These are phyloP conservation scores for Cathartes aura DNA, from an alignment of 2,113 vertebrate genomes.

Conservation along the genomic window DNA sequence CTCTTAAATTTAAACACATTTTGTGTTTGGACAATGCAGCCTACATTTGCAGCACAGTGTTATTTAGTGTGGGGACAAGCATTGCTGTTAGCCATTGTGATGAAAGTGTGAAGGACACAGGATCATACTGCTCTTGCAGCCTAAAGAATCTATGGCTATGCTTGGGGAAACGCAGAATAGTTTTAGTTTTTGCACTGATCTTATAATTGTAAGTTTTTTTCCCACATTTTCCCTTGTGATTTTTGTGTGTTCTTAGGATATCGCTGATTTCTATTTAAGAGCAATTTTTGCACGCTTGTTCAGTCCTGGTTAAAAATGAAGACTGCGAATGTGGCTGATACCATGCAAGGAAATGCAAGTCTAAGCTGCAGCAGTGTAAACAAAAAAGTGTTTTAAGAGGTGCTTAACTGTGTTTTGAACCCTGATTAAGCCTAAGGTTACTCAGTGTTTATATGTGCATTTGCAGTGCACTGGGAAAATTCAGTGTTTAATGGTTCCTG, in stretches of 20 bases:
- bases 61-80: not conserved
- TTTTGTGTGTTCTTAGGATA: not conserved
- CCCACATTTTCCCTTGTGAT: not conserved
- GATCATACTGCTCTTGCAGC: not conserved
- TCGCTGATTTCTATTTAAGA: not conserved
- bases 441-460: conserved; percentile 50
- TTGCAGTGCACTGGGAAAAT: conserved; percentile 51
- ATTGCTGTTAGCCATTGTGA: not conserved
- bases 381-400: conserved; percentile 66
- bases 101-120: not conserved
- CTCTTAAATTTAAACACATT: not conserved
- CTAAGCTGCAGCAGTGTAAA: conserved; percentile 49
- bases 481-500: conserved; percentile 64
- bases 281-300: not conserved
- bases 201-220: not conserved
- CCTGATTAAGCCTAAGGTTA: conserved; percentile 54
- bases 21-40: not conserved
- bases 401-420: conserved; percentile 61
- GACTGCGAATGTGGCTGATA: not conserved
- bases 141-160: not conserved
- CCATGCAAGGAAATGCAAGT: conserved; percentile 34
- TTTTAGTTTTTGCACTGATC: not conserved
- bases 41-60: not conserved
- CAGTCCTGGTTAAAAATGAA: not conserved
- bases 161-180: not conserved